Evolutionary conservation across 2,113 vertebrate genomes (phyloP).

Genomic region (Spilogale gracilis): DNA sequence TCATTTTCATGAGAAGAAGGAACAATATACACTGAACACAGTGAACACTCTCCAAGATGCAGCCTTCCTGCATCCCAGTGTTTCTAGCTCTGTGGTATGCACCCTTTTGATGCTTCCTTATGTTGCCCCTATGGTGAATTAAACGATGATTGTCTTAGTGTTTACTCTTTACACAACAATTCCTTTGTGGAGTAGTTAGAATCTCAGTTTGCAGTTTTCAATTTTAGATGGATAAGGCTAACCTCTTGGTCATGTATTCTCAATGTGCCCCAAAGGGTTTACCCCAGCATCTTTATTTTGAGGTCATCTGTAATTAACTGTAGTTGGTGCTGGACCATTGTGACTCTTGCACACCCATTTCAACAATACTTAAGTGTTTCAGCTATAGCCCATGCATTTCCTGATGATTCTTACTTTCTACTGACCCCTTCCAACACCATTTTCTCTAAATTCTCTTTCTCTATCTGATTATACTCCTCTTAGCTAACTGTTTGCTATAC

Average conservation of each 20-base stretch:
- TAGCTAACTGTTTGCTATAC: not conserved
- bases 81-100: not conserved
- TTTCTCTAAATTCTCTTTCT: not conserved
- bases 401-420: not conserved
- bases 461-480: not conserved
- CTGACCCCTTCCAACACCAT: not conserved
- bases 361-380: not conserved
- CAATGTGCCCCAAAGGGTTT: not conserved
- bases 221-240: not conserved
- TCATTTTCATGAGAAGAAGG: not conserved
- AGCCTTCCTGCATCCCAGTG: not conserved
- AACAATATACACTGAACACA: not conserved
- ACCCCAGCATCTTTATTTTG: not conserved
- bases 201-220: not conserved
- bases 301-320: not conserved
- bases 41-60: not conserved
- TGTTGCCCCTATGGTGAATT: not conserved
- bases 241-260: not conserved
- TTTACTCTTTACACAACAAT: not conserved
- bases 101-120: not conserved
- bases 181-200: not conserved
- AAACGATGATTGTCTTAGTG: not conserved
- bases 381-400: not conserved
- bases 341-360: not conserved
- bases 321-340: not conserved